These are phyloP conservation scores for Cosmopolites sordidus DNA, from an alignment of 2,888 invertebrate genomes.

Conservation along the genomic window DNA sequence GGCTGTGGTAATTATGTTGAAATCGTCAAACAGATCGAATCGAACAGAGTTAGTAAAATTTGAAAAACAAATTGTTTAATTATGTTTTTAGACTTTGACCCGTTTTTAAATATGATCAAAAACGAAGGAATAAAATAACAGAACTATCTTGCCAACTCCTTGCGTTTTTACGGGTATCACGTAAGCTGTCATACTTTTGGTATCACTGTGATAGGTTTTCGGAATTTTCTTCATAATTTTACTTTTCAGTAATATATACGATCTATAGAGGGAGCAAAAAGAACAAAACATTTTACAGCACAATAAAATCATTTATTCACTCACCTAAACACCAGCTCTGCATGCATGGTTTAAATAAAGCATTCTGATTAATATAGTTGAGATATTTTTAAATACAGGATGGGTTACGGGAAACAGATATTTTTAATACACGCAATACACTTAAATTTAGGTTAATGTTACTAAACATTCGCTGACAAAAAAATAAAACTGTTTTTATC, in stretches of 20 bases:
- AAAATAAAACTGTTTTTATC: too few species aligned
- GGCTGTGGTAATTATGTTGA: neutral
- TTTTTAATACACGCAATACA: too few species aligned
- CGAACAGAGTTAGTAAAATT: too few species aligned
- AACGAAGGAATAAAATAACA: neutral
- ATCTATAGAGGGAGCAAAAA: neutral
- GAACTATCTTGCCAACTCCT: neutral
- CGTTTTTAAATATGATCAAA: neutral
- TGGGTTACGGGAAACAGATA: too few species aligned
- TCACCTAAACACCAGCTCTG: neutral
- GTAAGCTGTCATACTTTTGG: conserved; percentile 3
- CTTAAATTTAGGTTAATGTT: too few species aligned
- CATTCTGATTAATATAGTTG: conserved; percentile 11
- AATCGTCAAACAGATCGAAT: neutral
- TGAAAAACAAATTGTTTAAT: too few species aligned
- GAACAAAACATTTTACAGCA: conserved; percentile 18
- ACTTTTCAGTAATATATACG: conserved; percentile 25
- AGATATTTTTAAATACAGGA: too few species aligned
- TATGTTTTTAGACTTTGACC: too few species aligned
- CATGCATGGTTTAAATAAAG: neutral
- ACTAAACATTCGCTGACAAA: too few species aligned
- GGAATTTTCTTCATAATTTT: conserved; percentile 20
- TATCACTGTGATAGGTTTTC: conserved; percentile 27
- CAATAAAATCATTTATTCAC: conserved; percentile 25
- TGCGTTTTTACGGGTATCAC: conserved; percentile 11